These are phyloP conservation scores for Nixonia krombeini DNA, from an alignment of 1,140 invertebrate species.

Conservation along the genomic window DNA sequence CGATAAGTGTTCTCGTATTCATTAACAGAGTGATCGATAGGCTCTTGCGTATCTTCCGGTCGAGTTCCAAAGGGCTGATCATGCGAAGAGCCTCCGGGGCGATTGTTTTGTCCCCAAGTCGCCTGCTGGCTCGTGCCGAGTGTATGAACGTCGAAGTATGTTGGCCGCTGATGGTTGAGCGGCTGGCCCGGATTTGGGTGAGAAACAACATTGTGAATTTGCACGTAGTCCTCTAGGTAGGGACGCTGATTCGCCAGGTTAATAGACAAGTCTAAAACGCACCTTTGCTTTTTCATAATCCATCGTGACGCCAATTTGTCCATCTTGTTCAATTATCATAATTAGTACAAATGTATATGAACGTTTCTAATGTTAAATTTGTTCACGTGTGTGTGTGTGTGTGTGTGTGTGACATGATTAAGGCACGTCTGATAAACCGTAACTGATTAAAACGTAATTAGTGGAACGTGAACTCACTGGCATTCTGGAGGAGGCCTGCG, in stretches of 20 bases:
- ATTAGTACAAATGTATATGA: no score
- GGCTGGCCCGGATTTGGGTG: conserved; percentile 51
- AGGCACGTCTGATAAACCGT: no score
- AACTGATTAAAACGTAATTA: neutral
- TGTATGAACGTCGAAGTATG: conserved; percentile 40
- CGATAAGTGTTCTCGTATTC: conserved; percentile 34
- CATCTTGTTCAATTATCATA: no score
- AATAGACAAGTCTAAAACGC: conserved; percentile 63
- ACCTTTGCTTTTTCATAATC: conserved; percentile 38
- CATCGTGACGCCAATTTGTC: neutral
- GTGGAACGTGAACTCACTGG: conserved; percentile 79
- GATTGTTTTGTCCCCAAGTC: conserved; percentile 37
- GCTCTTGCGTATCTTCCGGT: conserved; percentile 34
- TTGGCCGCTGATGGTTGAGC: conserved; percentile 61
- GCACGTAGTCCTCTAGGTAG: conserved; percentile 66
- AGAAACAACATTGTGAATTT: conserved; percentile 55
- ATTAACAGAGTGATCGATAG: conserved; percentile 27
- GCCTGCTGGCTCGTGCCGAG: conserved; percentile 33
- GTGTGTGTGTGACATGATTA: no score
- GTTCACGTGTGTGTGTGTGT: no score
- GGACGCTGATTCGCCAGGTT: conserved; percentile 67
- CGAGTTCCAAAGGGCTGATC: conserved; percentile 51
- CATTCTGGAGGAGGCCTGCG: conserved; percentile 81
- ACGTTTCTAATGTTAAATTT: no score
- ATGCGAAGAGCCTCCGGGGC: conserved; percentile 15